phyloP scores from a whole-genome alignment of 2,888 invertebrate species.

The Archips xylosteana region DNA sequence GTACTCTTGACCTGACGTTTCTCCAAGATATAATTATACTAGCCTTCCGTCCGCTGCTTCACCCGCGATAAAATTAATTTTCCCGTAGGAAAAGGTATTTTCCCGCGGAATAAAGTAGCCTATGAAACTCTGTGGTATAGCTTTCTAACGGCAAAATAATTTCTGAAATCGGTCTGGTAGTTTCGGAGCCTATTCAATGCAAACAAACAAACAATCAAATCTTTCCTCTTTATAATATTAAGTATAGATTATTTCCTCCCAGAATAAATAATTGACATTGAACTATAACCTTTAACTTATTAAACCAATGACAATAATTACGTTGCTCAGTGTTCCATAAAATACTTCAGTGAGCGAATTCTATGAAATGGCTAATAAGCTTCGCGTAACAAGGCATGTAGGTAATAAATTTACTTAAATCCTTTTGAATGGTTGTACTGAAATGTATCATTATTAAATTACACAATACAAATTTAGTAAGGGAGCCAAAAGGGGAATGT shows the following conservation, averaged over 20 bases:
- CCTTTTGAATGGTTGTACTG: not conserved
- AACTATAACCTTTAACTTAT: not conserved
- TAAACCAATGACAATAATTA: not conserved
- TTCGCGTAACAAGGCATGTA: not conserved
- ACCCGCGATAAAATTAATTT: no score
- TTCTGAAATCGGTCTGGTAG: no score
- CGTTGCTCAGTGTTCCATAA: not conserved
- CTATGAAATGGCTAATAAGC: not conserved
- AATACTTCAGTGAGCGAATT: not conserved
- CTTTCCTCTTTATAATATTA: no score
- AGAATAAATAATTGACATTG: not conserved
- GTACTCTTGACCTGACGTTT: no score
- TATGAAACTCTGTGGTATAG: no score
- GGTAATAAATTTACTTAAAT: not conserved
- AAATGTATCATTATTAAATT: not conserved
- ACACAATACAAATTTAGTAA: not conserved
- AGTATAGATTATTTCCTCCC: not conserved
- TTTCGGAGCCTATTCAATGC: no score
- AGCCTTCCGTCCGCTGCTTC: no score
- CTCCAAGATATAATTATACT: no score
- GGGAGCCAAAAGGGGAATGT: not conserved
- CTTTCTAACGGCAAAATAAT: no score
- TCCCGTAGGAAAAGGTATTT: no score
- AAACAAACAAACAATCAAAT: no score
- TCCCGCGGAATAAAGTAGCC: no score